Percentiles rank a stretch among this genome's conserved stretches.
Conservation (phyloP, 2,888 invertebrate species). For the Ctena decussata region DNA sequence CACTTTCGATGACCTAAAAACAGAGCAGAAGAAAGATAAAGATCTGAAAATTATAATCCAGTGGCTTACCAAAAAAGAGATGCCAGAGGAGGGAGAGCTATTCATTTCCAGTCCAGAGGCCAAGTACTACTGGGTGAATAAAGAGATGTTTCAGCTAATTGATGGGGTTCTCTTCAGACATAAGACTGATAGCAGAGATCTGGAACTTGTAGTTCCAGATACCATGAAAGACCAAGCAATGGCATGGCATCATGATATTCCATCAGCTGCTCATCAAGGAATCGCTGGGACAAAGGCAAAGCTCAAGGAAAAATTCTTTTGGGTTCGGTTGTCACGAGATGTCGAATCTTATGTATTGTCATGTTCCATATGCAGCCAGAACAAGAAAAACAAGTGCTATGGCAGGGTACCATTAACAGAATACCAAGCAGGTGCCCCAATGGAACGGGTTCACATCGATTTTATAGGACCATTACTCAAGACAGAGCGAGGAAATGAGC, state of each 20-base stretch:
- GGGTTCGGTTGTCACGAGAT: not conserved
- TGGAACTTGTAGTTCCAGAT: no score
- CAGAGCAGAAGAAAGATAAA: constrained; percentile 1
- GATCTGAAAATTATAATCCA: not conserved
- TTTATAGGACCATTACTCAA: not conserved
- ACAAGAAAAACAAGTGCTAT: constrained; percentile 25
- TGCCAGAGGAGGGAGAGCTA: not conserved
- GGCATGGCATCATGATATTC: constrained; percentile 29
- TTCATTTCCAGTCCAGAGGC: not conserved
- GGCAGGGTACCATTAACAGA: constrained; percentile 21
- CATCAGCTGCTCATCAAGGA: constrained; percentile 33
- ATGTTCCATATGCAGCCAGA: not conserved
- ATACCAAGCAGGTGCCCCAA: not conserved
- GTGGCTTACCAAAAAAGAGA: not conserved
- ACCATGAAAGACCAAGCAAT: not conserved
- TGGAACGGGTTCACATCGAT: not conserved
- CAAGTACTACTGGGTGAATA: no score
- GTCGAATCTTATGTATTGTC: not conserved
- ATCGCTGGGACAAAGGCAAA: not conserved
- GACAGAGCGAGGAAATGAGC: constrained; percentile 10
- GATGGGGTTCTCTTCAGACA: no score
- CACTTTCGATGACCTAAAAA: no score
- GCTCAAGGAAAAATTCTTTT: not conserved
- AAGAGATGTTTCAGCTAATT: no score
- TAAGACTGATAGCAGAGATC: no score